These are phyloP conservation scores for Melangyna quadrimaculata DNA, from an alignment of 2,888 invertebrate genomes.

Conservation along the genomic window DNA sequence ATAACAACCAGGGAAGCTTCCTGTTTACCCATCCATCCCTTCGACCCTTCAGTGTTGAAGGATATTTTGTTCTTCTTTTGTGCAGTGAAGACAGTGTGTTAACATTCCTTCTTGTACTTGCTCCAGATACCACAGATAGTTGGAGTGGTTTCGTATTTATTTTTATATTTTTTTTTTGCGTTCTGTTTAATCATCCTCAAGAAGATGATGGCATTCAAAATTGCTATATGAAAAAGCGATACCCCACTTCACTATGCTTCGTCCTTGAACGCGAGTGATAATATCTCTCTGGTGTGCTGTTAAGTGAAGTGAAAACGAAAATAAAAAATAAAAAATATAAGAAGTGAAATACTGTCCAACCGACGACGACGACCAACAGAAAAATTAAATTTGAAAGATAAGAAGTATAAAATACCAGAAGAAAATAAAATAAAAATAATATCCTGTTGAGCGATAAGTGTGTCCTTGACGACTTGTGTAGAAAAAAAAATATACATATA, in stretches of 20 bases:
- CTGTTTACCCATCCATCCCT: not conserved
- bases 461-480: constrained; percentile 3
- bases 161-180: not conserved
- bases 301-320: constrained; percentile 23
- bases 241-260: constrained; percentile 1
- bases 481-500: not conserved
- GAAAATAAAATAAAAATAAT: not conserved
- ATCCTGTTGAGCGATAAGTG: constrained; percentile 22
- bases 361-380: constrained; percentile 50
- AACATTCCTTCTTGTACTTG: constrained; percentile 48
- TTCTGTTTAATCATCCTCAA: constrained; percentile 3
- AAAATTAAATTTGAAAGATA: constrained; percentile 27
- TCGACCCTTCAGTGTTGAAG: constrained; percentile 17
- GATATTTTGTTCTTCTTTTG: constrained; percentile 20
- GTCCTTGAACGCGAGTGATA: constrained; percentile 61
- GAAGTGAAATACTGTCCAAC: not conserved
- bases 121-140: constrained; percentile 42
- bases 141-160: constrained; percentile 25
- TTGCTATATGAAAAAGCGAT: constrained; percentile 45
- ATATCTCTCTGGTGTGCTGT: constrained; percentile 29
- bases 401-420: not conserved
- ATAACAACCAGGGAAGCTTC: constrained; percentile 10
- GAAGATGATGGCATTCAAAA: constrained; percentile 53
- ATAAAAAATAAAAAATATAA: no score
- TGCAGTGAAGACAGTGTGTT: constrained; percentile 33